Evolutionary conservation across 2,797 vertebrate species (phyloP).

Genomic region (Choloepus didactylus): DNA sequence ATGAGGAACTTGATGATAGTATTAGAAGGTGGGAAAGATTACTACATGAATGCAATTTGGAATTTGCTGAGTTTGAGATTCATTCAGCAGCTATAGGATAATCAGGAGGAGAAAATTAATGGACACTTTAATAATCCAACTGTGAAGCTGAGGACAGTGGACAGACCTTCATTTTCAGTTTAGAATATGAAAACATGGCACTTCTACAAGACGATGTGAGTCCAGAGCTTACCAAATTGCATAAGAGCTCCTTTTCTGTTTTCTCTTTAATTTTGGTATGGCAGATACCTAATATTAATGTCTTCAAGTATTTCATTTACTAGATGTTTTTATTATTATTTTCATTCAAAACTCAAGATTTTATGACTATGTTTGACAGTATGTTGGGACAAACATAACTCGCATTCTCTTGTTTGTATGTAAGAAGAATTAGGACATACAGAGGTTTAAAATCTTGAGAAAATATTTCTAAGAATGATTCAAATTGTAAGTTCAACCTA

Average conservation of each 20-base stretch:
- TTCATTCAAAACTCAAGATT: background rate
- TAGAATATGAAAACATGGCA: background rate
- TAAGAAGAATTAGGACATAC: background rate
- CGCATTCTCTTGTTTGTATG: background rate
- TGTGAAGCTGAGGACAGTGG: background rate
- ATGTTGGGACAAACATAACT: background rate
- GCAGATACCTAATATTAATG: background rate
- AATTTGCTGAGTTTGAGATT: background rate
- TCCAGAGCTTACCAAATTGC: background rate
- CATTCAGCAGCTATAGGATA: background rate
- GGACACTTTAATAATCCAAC: background rate
- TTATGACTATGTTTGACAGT: background rate
- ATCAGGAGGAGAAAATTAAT: background rate
- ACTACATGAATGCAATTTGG: background rate
- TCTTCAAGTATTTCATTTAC: background rate
- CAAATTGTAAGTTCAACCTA: background rate
- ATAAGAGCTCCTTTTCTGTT: background rate
- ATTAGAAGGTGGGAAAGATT: background rate
- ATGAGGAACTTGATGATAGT: background rate
- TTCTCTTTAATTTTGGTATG: background rate
- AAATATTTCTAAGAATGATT: background rate
- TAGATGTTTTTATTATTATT: background rate
- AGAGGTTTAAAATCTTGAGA: background rate
- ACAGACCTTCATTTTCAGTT: background rate
- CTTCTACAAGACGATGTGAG: background rate